Evolutionary conservation across 1,140 invertebrate species (phyloP).

Genomic region (Oreohelix idahoensis): DNA sequence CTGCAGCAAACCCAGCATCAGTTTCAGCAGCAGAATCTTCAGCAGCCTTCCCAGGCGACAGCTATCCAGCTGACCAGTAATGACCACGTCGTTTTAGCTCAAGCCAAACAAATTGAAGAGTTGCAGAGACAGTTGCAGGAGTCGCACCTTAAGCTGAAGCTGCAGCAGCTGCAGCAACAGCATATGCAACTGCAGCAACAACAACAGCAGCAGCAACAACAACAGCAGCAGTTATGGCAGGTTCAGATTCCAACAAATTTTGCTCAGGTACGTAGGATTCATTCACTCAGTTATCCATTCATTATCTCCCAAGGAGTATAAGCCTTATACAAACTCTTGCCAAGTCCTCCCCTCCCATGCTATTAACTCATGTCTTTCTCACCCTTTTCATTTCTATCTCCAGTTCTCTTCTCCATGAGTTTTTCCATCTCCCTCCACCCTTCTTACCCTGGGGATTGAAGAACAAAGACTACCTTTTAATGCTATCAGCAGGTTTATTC

Average conservation of each 20-base stretch:
- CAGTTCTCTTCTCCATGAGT: too few species aligned
- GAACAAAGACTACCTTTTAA: too few species aligned
- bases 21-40: slow-evolving; percentile 79
- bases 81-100: slow-evolving; percentile 46
- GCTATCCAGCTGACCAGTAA: slow-evolving; percentile 18
- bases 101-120: slow-evolving; percentile 82
- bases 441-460: too few species aligned
- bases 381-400: too few species aligned
- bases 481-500: too few species aligned
- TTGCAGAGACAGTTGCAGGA: slow-evolving; percentile 83
- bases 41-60: slow-evolving; percentile 79
- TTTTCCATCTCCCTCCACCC: too few species aligned
- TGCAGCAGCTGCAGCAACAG: slow-evolving; percentile 56
- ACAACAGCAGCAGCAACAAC: slow-evolving; percentile 45
- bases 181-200: slow-evolving; percentile 51
- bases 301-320: too few species aligned
- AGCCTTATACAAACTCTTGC: too few species aligned
- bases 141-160: slow-evolving; percentile 61
- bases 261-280: slow-evolving; percentile 8
- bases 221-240: slow-evolving; percentile 41
- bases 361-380: too few species aligned
- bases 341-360: too few species aligned
- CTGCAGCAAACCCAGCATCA: slow-evolving; percentile 62
- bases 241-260: slow-evolving; percentile 31
- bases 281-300: too few species aligned